Base-by-base conservation (phyloP, 2,797 vertebrate genomes). In the Pteronotus mesoamericanus region DNA sequence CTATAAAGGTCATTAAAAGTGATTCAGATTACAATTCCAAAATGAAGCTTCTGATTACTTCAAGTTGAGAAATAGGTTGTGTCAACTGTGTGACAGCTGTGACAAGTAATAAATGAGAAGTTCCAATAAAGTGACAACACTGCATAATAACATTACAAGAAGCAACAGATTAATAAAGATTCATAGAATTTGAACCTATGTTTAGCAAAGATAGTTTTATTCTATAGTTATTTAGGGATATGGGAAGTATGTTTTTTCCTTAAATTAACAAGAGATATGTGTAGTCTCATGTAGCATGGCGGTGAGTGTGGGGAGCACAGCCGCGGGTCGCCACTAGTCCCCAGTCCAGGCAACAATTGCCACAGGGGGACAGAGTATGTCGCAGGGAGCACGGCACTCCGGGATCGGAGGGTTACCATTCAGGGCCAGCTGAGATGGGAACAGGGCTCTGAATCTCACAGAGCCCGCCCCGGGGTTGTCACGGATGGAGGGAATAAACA, bases 81-180 rank as follows among this genome's bases (percentile, higher is more conserved):
- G 44, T 66, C 82, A 95, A 86, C 51, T 84, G n/a, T 64, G 29
- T 86, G 51, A 88, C 69, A 96, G 79, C 66, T 72, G 51, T 92
- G 88, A 69, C 48, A 95, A 79, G 77, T 92, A 96, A 75, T 90
- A 87, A 92, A 90, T 92, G 69, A 91, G 39, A 89, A 85, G 24
- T 88, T 86, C 48, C 78, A 96, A 61, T 86, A 93, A 88, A 95
- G 66, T 91, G 88, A 74, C 68, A 53, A 4, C 1, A 14, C 39
- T 94, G 80, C 79, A 89, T 84, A 53, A 86, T 83, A 94, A 94
- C 71, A 22, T 48, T 78, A 57, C 16, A 92, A 82, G 89, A 88
- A 96, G 68, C 9, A 82, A 78, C 19, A 90, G 53, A 89, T 86
- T 74, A 90, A 61, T 74, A 29, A 94, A 91, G n/a, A 64, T 77